Evolutionary conservation across 2,113 vertebrate genomes (phyloP), one percentile per base, ranked within the genome.

Genomic region (Zosterops hypoxanthus): DNA sequence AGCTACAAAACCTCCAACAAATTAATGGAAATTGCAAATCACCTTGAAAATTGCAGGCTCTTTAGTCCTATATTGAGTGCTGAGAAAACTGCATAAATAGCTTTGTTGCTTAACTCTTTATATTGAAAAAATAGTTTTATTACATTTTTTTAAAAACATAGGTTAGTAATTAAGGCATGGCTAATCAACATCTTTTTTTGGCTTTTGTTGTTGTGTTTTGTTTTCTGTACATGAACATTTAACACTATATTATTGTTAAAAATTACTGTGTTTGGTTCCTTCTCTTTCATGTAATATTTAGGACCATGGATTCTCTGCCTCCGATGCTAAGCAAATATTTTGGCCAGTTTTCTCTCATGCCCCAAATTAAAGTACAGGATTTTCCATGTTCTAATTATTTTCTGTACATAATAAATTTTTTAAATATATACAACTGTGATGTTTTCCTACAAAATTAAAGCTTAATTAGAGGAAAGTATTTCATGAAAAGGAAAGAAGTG

Each of bases 31-130:
- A 95, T 95, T 97, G 94, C 87, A 95, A 95, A 97, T 91, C 94
- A 97, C 96, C 95, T 96, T 97, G 91, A 95, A 97, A 97, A 96
- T 95, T 97, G 82, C 82, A 94, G 87, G 71, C 70, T 96, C 29
- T 95, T 96, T 85, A 91, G 78, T 88, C 53, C 46, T 91, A 61
- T 76, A 69, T 72, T 89, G 78, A 91, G 70, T 86, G 47, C 70
- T 59, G 84, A 80, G 78, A 73, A 92, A 95, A 93, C 71, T 61
- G 88, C 82, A 72, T 95, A 85, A 97, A 85, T 63, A 89, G n/a
- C 49, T 73, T 85, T 76, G 29, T 72, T 92, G 63, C 53, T 92
- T 39, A 39, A 39, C 39, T 39, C 39, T 39, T 39, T 91, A 89
- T 93, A 82, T 79, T 61, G 52, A 77, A 91, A 93, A 95, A 75